A percentile compares a stretch with the other conserved stretches of the same genome.
Evolutionary conservation across 2,113 vertebrate species (phyloP).

Genomic region (Paraplagusia blochii): DNA sequence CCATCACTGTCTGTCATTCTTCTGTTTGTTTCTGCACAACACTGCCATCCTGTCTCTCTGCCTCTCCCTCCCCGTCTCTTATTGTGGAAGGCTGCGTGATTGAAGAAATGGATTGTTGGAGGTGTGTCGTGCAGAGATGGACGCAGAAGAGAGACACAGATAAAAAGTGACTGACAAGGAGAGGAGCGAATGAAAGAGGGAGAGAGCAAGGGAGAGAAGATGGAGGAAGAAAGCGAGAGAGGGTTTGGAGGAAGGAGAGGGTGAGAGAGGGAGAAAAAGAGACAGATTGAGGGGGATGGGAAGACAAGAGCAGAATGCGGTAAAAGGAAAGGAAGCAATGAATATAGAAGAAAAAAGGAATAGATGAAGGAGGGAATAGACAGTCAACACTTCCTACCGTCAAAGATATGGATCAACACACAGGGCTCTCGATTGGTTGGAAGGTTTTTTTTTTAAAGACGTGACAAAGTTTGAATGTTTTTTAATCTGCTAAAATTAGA

Average conservation of each 20-base stretch:
- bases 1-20: constrained; percentile 39
- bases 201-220: constrained; percentile 22
- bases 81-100: constrained; percentile 41
- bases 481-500: too few species aligned
- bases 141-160: constrained; percentile 28
- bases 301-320: constrained; percentile 64
- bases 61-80: constrained; percentile 23
- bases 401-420: too few species aligned
- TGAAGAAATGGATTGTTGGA: constrained; percentile 47
- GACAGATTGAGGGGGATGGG: constrained; percentile 54
- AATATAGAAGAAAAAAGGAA: constrained; percentile 46
- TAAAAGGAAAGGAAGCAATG: constrained; percentile 61
- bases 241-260: constrained; percentile 24
- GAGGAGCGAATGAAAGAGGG: constrained; percentile 53
- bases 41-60: background rate
- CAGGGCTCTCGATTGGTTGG: too few species aligned
- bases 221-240: constrained; percentile 16
- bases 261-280: constrained; percentile 25
- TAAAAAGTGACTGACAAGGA: constrained; percentile 63
- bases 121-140: constrained; percentile 45
- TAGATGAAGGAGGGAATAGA: constrained; percentile 36
- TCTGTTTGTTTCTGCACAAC: constrained; percentile 37
- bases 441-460: too few species aligned
- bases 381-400: too few species aligned
- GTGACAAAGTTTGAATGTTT: too few species aligned